A percentile compares a stretch with the other conserved stretches of the same genome.
Conservation (phyloP, 2,797 vertebrate genomes). For the Paguma larvata region DNA sequence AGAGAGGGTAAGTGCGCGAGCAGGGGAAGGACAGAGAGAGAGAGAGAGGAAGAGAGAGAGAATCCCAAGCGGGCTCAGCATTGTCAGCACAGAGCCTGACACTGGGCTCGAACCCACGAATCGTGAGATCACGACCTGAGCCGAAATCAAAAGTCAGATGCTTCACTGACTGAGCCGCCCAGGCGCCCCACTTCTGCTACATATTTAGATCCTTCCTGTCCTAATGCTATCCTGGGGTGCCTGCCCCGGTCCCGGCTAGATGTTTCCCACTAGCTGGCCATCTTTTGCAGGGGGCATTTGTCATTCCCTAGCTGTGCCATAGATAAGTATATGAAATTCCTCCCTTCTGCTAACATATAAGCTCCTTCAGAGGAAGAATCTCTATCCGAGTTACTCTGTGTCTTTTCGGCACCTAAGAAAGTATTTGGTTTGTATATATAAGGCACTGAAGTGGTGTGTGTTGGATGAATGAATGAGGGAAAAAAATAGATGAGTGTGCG, state of each 20-base stretch:
- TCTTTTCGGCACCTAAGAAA: background rate
- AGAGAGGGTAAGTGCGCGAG: rapidly evolving
- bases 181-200: background rate
- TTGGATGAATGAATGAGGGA: background rate
- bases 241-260: background rate
- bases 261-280: background rate
- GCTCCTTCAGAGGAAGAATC: background rate
- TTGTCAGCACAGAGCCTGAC: too few relatives aligned
- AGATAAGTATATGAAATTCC: background rate
- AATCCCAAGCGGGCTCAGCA: too few relatives aligned
- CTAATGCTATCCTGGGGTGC: background rate
- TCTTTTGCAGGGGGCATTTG: background rate
- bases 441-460: background rate
- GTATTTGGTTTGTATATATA: background rate
- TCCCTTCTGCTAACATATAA: background rate
- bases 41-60: too few relatives aligned
- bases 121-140: too few relatives aligned
- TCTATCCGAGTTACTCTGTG: background rate
- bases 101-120: too few relatives aligned
- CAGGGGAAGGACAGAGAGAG: too few relatives aligned
- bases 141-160: too few relatives aligned
- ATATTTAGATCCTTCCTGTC: background rate
- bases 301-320: background rate
- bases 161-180: too few relatives aligned
- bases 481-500: background rate